Conservation (phyloP, 2,113 vertebrate species). For the Psittacus erithacus region DNA sequence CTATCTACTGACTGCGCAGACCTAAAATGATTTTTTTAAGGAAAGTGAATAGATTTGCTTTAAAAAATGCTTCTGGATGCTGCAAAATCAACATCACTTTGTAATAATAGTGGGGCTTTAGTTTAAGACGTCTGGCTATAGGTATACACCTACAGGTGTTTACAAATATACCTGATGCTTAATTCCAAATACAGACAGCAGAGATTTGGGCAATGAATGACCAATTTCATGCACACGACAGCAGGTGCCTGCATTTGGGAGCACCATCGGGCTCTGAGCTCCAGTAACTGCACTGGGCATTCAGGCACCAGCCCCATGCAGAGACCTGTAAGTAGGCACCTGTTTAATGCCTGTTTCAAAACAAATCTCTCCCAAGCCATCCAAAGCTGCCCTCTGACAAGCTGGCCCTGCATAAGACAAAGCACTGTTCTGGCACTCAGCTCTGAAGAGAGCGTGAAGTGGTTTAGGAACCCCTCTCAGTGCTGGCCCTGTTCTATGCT, state of each 20-base stretch:
- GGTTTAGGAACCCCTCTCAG: background rate
- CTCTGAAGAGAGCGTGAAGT: background rate
- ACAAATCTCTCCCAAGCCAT: background rate
- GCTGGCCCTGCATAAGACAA: background rate
- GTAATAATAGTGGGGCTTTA: background rate
- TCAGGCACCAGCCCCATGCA: background rate
- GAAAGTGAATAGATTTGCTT: background rate
- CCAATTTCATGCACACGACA: background rate
- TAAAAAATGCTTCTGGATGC: background rate
- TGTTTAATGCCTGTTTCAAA: background rate
- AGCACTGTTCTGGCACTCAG: background rate
- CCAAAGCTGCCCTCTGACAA: background rate
- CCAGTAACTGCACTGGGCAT: background rate
- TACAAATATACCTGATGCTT: background rate
- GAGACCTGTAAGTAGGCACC: background rate
- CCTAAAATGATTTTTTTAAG: background rate
- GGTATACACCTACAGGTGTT: background rate
- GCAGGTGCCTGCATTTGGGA: accelerated
- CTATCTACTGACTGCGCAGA: background rate
- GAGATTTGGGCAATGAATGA: background rate
- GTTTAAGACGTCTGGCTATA: background rate
- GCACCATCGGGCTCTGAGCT: background rate
- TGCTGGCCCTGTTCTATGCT: background rate
- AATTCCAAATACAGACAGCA: background rate
- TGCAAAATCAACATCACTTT: background rate